Evolutionary conservation across 1,140 invertebrate species (phyloP).

Genomic region (Diploscapter pachys): DNA sequence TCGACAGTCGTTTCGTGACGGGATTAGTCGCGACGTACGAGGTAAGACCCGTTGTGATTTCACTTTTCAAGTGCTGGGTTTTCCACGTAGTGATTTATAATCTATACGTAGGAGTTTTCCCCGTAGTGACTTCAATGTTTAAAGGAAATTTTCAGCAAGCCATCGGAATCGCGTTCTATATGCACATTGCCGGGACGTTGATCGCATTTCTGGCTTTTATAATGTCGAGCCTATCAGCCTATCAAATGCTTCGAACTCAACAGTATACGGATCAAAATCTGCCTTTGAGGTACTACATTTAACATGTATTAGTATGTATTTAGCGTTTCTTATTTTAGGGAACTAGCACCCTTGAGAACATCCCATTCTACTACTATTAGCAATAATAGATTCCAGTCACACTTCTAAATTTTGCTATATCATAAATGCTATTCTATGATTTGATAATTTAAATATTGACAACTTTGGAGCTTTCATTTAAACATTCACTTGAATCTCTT

Average conservation of each 20-base stretch:
- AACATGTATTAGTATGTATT: no score
- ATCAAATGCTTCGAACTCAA: constrained; percentile 34
- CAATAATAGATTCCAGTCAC: no score
- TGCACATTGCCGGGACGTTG: constrained; percentile 45
- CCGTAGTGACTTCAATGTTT: no score
- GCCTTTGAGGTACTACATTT: not conserved
- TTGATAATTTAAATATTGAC: no score
- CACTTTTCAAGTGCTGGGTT: not conserved
- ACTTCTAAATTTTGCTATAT: no score
- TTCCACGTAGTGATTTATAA: not conserved
- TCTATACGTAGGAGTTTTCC: no score
- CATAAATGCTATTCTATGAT: no score
- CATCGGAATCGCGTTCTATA: constrained; percentile 53
- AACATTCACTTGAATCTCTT: no score
- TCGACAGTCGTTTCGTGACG: constrained; percentile 56
- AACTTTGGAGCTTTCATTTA: no score
- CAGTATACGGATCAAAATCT: not conserved
- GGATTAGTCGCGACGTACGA: constrained; percentile 49
- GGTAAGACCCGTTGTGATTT: constrained; percentile 12
- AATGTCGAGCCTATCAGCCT: constrained; percentile 44
- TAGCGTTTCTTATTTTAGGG: not conserved
- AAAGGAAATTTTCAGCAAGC: constrained; percentile 42
- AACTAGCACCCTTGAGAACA: constrained; percentile 19
- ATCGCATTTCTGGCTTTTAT: constrained; percentile 53
- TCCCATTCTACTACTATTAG: no score